Conservation (phyloP, 2,797 vertebrate species). For the Trichosurus vulpecula region DNA sequence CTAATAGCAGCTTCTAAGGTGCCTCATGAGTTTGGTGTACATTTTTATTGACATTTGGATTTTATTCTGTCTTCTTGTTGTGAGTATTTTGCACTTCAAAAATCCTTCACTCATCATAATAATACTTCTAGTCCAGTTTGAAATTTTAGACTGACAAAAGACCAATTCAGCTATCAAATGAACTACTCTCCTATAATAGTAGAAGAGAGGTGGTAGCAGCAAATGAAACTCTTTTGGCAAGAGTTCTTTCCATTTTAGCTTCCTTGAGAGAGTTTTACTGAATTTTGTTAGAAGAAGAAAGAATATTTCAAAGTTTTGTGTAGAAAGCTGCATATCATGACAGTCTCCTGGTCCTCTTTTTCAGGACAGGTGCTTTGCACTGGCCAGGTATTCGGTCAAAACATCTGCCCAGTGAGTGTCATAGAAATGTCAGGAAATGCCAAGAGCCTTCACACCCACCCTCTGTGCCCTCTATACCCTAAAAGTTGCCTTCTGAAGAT, state of each 20-base stretch:
- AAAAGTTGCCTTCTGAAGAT: not conserved
- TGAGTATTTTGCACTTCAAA: constrained; percentile 42
- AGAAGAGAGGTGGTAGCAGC: not conserved
- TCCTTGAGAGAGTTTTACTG: constrained; percentile 36
- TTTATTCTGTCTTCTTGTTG: constrained; percentile 50
- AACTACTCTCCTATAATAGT: not conserved
- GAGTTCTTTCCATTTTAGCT: constrained; percentile 22
- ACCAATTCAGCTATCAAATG: not conserved
- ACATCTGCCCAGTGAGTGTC: not conserved
- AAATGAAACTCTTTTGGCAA: constrained; percentile 16
- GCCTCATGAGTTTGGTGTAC: constrained; percentile 72
- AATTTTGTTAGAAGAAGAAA: constrained; percentile 38
- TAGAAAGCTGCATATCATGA: constrained; percentile 10
- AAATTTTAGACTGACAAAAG: constrained; percentile 56
- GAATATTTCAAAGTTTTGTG: constrained; percentile 53
- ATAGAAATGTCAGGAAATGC: not conserved
- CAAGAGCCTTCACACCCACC: not conserved
- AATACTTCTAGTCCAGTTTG: constrained; percentile 57
- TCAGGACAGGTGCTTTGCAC: not conserved
- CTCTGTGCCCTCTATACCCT: not conserved
- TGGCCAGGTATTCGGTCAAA: not conserved
- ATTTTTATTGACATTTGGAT: constrained; percentile 64
- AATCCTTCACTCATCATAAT: constrained; percentile 51
- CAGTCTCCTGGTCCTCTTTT: not conserved
- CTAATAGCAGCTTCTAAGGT: not conserved